Base-by-base conservation (phyloP, 2,888 invertebrate genomes). In the Urechis unicinctus region DNA sequence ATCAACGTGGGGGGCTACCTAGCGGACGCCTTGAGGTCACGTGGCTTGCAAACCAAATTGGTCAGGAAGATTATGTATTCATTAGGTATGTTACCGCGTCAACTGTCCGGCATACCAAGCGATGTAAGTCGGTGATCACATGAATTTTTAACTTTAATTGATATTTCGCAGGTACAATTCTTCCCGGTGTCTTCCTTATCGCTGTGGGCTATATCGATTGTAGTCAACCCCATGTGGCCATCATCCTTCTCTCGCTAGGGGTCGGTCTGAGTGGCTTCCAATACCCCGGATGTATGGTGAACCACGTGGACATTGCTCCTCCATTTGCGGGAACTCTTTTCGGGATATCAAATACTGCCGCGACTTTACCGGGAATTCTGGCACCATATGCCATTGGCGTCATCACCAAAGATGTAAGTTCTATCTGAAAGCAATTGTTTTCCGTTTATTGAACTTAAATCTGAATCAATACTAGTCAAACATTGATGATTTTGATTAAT, bases 271-370 rank as follows among this genome's bases (percentile, higher is more conserved):
- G 9, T 13, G 36, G 9, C 9, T 36, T 36, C 17, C 9, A 17
- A 36, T 17, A 17, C 9, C 17, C 36, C 9, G 36, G 9, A 17
- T 36, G 17, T 2, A 46, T 57, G 28, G 56, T 59, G 17, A 66
- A 66, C 53, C 58, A 60, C 47, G 60, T 64, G 31, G 66, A 66
- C 45, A 62, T 66, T 25, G 65, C 64, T 4, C 63, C 65, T 1
- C 50, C 48, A 17, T 66, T 56, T 50, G 61, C 65, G 17, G 63
- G 62, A 3, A 50, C 59, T 26, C 48, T 66, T 3, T 66, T 62
- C 31, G 63, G 65, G 3, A 56, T 66, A 22, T 56, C 56, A 50
- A 66, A 66, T 56, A 66, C 66, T 1, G 41, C 50, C n/a, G 65
- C 62, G 28, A 66, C 62, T 6, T 28, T 66, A 2, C 55, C 66